A percentile compares a stretch with the other conserved stretches of the same genome.
These are phyloP conservation scores for Macaria liturata DNA, from an alignment of 2,888 invertebrate species.

Conservation along the genomic window DNA sequence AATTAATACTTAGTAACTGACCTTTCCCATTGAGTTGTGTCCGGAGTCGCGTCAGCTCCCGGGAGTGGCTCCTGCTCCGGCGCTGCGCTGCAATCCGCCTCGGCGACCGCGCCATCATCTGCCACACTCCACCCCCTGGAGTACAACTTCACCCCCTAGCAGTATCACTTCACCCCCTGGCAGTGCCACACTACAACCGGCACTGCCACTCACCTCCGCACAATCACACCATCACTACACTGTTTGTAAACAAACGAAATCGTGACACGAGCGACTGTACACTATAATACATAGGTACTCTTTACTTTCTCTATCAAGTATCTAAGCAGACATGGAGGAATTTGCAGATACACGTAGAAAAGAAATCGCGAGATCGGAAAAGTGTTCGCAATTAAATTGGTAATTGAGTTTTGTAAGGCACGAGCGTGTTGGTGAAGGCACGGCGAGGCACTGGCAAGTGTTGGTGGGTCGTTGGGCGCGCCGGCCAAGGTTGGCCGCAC, in stretches of 20 bases:
- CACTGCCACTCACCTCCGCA: slow-evolving; percentile 28
- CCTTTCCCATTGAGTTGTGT: slow-evolving; percentile 74
- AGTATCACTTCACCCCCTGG: slow-evolving; percentile 1
- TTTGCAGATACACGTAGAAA: not conserved
- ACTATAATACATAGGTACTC: not conserved
- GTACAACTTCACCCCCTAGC: too few relatives aligned
- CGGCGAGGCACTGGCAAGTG: slow-evolving; percentile 56
- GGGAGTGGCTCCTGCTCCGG: slow-evolving; percentile 63
- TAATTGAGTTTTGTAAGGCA: slow-evolving; percentile 46
- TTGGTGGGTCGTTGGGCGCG: slow-evolving; percentile 23
- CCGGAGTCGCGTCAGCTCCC: slow-evolving; percentile 64
- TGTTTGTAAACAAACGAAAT: slow-evolving; percentile 27
- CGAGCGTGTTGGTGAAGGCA: slow-evolving; percentile 60
- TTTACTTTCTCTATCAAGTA: slow-evolving; percentile 14
- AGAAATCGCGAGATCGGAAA: slow-evolving; percentile 19
- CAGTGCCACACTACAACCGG: slow-evolving; percentile 17
- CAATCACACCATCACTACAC: slow-evolving; percentile 23
- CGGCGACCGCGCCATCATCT: slow-evolving; percentile 71
- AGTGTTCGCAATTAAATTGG: slow-evolving; percentile 32
- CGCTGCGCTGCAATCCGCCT: slow-evolving; percentile 65
- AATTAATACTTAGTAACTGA: slow-evolving; percentile 30
- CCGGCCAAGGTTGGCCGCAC: slow-evolving; percentile 26
- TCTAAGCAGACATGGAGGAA: not conserved
- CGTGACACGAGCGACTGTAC: not conserved
- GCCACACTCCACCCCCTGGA: not conserved